Conservation (phyloP, 2,113 vertebrate species). For the Tamias sibiricus region DNA sequence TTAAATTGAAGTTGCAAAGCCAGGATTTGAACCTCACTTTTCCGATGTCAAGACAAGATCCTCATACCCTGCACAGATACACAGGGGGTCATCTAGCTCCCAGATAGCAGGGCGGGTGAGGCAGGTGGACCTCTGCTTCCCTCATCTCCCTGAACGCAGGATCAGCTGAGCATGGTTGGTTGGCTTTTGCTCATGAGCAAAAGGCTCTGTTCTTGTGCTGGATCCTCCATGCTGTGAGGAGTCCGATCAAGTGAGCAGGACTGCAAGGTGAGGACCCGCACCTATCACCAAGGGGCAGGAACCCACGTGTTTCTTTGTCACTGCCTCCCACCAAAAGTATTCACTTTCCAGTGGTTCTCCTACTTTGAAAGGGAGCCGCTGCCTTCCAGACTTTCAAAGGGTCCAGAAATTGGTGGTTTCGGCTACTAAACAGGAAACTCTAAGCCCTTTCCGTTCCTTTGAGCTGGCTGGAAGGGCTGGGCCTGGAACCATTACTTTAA, state of each 20-base stretch:
- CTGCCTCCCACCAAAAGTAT: neutral
- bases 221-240: neutral
- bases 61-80: fast-evolving
- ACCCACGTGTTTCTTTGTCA: neutral
- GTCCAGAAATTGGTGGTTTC: slow-evolving; percentile 79
- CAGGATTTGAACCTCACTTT: neutral
- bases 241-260: neutral
- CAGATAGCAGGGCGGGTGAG: neutral
- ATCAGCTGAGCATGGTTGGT: neutral
- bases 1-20: neutral
- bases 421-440: slow-evolving; percentile 82
- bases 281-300: neutral
- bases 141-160: too few relatives aligned
- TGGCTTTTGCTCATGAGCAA: neutral
- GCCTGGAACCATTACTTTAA: slow-evolving; percentile 76
- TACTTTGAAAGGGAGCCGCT: slow-evolving; percentile 65
- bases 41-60: neutral
- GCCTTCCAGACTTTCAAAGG: slow-evolving; percentile 73
- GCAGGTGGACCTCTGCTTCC: neutral
- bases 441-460: slow-evolving; percentile 77
- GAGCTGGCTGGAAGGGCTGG: slow-evolving; percentile 70
- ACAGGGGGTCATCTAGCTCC: neutral
- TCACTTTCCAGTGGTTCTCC: neutral
- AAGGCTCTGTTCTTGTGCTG: neutral
- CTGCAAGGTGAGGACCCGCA: neutral